Evolutionary conservation across 2,797 vertebrate genomes (phyloP).

Genomic region (Scolopax rusticola): DNA sequence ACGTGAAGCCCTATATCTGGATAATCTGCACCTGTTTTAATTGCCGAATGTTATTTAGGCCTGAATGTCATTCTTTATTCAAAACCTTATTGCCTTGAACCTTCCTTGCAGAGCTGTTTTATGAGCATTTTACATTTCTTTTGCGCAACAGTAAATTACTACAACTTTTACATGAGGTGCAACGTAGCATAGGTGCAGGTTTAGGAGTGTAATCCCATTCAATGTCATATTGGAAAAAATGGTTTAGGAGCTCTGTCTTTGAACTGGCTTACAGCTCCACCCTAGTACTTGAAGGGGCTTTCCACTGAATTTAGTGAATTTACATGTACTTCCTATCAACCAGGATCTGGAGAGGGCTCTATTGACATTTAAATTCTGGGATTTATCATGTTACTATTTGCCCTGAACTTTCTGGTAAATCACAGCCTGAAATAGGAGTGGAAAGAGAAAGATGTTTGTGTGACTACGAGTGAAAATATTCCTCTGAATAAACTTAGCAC

Average conservation of each 20-base stretch:
- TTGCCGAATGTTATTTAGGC: neutral
- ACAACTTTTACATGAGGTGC: neutral
- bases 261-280: neutral
- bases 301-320: neutral
- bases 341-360: neutral
- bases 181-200: rapidly evolving
- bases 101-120: neutral
- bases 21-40: neutral
- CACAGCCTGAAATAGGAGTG: neutral
- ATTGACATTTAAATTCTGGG: neutral
- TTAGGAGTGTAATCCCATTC: neutral
- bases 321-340: neutral
- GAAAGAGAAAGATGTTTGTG: neutral
- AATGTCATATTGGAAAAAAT: neutral
- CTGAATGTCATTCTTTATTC: neutral
- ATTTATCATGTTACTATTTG: neutral
- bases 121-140: neutral
- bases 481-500: neutral
- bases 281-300: neutral
- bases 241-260: neutral
- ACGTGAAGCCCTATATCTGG: neutral
- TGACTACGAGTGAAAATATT: neutral
- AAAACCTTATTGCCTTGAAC: neutral
- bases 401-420: neutral
- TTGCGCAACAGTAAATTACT: neutral